Percentiles rank a stretch among this genome's conserved stretches.
Evolutionary conservation across 2,113 vertebrate genomes (phyloP).

Genomic region (Corythaeola cristata): DNA sequence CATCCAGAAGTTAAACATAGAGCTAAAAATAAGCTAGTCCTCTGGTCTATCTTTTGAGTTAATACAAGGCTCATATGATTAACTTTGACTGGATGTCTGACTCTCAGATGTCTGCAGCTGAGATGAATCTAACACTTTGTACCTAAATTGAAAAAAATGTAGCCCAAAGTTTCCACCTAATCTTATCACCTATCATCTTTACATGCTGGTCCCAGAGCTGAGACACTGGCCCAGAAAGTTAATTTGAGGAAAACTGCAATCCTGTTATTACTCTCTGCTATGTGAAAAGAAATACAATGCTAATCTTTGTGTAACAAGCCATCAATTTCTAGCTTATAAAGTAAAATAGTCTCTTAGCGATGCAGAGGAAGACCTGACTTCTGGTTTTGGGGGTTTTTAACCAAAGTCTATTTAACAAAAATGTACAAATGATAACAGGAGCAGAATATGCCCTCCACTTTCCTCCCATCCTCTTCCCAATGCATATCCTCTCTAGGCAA

Average conservation of each 20-base stretch:
- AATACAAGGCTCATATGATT: not conserved
- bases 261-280: not conserved
- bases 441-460: not conserved
- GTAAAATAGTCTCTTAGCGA: not conserved
- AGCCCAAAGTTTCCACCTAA: not conserved
- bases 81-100: not conserved
- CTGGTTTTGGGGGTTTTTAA: not conserved
- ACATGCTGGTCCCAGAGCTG: not conserved
- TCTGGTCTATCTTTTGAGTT: not conserved
- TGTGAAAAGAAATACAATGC: not conserved
- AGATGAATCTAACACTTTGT: not conserved
- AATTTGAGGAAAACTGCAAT: not conserved
- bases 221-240: not conserved
- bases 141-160: not conserved
- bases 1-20: not conserved
- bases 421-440: not conserved
- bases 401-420: not conserved
- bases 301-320: not conserved
- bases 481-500: not conserved
- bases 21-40: not conserved
- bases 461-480: not conserved
- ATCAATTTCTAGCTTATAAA: not conserved
- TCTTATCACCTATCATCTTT: not conserved
- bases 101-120: not conserved
- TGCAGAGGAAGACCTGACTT: not conserved